phyloP scores from a whole-genome alignment of 2,888 invertebrate species.

The Orthonychiurus folsomi region DNA sequence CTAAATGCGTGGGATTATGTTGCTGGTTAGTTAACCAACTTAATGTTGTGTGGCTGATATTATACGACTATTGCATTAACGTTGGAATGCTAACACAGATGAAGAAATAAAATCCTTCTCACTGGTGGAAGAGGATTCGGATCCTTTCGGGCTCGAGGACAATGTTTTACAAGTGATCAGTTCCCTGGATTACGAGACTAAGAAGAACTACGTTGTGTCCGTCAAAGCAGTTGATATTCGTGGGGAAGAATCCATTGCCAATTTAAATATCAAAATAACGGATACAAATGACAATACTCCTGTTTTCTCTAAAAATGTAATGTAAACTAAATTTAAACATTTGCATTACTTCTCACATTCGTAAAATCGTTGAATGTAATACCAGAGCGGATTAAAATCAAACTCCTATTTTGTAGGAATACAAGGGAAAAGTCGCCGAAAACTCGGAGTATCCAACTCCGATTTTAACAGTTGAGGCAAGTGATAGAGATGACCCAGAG shows the following conservation, averaged over 20 bases:
- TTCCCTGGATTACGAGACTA: conserved; percentile 65
- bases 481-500: conserved; percentile 52
- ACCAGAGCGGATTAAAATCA: no score
- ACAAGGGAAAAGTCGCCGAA: conserved; percentile 62
- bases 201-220: conserved; percentile 68
- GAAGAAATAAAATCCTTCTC: conserved; percentile 16
- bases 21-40: conserved; percentile 42
- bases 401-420: conserved; percentile 50
- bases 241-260: conserved; percentile 59
- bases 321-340: no score
- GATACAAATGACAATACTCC: conserved; percentile 73
- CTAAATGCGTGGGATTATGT: conserved; percentile 63
- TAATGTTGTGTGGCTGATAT: conserved; percentile 4
- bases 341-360: neutral
- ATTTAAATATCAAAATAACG: conserved; percentile 59
- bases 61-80: neutral
- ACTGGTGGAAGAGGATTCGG: conserved; percentile 28
- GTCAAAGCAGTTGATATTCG: conserved; percentile 74
- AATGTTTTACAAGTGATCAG: conserved; percentile 31
- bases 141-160: conserved; percentile 33
- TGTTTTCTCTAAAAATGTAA: conserved; percentile 46
- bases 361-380: neutral
- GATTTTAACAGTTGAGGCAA: conserved; percentile 60
- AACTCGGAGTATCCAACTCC: conserved; percentile 59
- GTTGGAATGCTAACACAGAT: no score